Evolutionary conservation across 2,797 vertebrate genomes (phyloP).

Genomic region (Rhincodon typus): DNA sequence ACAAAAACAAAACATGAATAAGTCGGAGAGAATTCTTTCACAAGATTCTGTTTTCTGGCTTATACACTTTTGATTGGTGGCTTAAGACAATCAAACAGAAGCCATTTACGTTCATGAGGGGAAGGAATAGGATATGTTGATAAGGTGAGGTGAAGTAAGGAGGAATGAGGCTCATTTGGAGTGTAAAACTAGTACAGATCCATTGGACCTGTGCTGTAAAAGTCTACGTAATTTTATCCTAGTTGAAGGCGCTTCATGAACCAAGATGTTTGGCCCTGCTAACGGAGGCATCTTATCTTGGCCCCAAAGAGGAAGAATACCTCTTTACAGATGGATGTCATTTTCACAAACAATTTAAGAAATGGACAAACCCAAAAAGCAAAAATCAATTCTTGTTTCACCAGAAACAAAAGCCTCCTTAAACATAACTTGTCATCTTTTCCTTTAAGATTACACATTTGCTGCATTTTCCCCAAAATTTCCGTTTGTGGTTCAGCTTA

Average conservation of each 20-base stretch:
- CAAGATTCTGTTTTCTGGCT: background rate
- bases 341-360: background rate
- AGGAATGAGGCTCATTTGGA: background rate
- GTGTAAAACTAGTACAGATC: background rate
- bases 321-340: background rate
- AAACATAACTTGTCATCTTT: background rate
- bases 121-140: background rate
- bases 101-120: background rate
- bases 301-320: background rate
- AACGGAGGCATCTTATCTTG: background rate
- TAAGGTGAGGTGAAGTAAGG: background rate
- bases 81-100: background rate
- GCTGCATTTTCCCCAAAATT: background rate
- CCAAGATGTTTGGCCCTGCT: background rate
- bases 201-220: background rate
- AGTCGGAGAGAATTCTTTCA: background rate
- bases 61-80: too few species aligned
- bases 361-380: background rate
- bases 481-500: background rate
- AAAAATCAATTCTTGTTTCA: too few species aligned
- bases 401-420: background rate
- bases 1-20: background rate
- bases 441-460: background rate
- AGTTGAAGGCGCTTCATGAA: background rate
- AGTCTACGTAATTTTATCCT: background rate